Evolutionary conservation across 1,140 invertebrate species (phyloP).

Genomic region (Diachasma alloeum): DNA sequence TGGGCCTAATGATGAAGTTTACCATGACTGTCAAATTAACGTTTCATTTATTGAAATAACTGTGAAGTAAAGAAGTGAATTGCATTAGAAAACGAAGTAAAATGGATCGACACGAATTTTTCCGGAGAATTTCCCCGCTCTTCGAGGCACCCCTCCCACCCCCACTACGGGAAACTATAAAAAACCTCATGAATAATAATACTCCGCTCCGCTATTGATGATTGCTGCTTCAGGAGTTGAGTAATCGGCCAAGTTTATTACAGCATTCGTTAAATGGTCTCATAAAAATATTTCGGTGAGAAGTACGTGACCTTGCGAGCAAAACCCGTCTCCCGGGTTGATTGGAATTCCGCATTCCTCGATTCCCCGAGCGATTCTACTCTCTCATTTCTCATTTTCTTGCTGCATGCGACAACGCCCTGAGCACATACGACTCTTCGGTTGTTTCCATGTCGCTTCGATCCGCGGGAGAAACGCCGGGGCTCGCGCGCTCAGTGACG

Average conservation of each 20-base stretch:
- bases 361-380: not conserved
- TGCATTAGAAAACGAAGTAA: too few species aligned
- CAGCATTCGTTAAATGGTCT: not conserved
- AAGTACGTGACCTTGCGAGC: not conserved
- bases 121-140: too few species aligned
- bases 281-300: not conserved
- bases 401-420: not conserved
- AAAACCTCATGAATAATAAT: too few species aligned
- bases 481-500: constrained; percentile 23
- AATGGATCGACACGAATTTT: too few species aligned
- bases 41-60: too few species aligned
- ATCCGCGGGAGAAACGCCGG: not conserved
- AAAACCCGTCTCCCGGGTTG: not conserved
- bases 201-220: too few species aligned
- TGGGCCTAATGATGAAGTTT: too few species aligned
- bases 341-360: constrained; percentile 9
- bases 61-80: too few species aligned
- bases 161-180: too few species aligned
- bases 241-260: not conserved
- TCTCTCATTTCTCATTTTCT: not conserved
- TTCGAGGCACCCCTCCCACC: too few species aligned
- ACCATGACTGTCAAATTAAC: too few species aligned
- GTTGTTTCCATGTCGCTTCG: not conserved
- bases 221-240: not conserved
- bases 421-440: not conserved